phyloP scores from a whole-genome alignment of 2,113 vertebrate species.

The Fregetta grallaria region DNA sequence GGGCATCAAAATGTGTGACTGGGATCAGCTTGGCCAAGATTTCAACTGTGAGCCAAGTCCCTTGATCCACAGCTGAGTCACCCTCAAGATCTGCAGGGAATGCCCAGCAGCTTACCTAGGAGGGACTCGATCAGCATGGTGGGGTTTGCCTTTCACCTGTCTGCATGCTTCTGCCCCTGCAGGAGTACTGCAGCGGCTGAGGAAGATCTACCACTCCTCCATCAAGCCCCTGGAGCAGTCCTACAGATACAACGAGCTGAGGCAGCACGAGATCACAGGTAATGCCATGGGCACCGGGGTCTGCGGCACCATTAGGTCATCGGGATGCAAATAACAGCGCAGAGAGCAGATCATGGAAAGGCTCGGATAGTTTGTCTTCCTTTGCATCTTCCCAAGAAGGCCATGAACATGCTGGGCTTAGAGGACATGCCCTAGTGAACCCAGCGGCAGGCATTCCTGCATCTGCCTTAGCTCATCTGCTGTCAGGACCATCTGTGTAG shows the following conservation, averaged over 20 bases:
- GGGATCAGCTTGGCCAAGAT: neutral
- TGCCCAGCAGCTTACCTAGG: neutral
- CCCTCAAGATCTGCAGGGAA: neutral
- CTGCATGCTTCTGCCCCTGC: neutral
- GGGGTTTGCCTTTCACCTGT: neutral
- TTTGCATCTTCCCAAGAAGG: neutral
- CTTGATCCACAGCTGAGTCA: neutral
- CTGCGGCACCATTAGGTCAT: neutral
- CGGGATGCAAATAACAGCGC: neutral
- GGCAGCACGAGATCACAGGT: constrained; percentile 98
- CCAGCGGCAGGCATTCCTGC: constrained; percentile 19
- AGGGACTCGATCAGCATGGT: neutral
- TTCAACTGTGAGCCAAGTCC: neutral
- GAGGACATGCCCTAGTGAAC: constrained; percentile 18
- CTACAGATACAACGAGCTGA: constrained; percentile 96
- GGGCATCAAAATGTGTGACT: neutral
- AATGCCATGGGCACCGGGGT: neutral
- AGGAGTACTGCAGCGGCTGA: constrained; percentile 85
- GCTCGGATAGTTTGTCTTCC: neutral
- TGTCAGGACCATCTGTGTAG: constrained; percentile 46
- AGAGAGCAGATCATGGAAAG: neutral
- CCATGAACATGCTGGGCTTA: neutral
- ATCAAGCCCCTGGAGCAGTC: constrained; percentile 97
- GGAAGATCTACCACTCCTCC: constrained; percentile 92
- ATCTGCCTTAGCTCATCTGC: constrained; percentile 13